These are phyloP conservation scores for Cerastis leucographa DNA, from an alignment of 2,888 invertebrate species.

Conservation along the genomic window DNA sequence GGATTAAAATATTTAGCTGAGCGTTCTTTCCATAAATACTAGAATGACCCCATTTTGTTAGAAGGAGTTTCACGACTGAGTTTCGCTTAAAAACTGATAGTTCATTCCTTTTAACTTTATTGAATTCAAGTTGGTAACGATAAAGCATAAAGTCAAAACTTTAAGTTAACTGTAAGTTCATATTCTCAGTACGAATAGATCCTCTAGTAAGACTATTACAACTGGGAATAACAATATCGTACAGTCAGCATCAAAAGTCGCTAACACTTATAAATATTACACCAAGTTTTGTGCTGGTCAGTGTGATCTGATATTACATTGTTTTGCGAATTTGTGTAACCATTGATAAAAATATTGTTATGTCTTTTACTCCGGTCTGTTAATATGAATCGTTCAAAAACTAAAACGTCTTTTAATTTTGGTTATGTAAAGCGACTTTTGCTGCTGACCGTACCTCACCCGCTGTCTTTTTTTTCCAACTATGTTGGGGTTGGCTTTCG, in stretches of 20 bases:
- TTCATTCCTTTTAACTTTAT: slow-evolving; percentile 43
- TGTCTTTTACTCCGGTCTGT: too few species aligned
- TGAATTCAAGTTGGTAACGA: slow-evolving; percentile 27
- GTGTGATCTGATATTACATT: too few species aligned
- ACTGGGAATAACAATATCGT: background rate
- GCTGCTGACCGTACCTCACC: too few species aligned
- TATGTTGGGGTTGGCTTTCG: background rate
- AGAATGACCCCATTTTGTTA: slow-evolving; percentile 41
- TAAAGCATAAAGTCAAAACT: background rate
- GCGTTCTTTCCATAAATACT: slow-evolving; percentile 25
- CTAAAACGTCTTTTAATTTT: too few species aligned
- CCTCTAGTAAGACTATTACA: background rate
- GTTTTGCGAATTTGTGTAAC: too few species aligned
- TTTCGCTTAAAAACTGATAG: slow-evolving; percentile 37
- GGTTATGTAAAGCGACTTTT: too few species aligned
- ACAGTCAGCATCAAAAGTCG: too few species aligned
- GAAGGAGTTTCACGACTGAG: slow-evolving; percentile 29
- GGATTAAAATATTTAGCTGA: slow-evolving; percentile 23
- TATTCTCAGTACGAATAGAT: background rate
- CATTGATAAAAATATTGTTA: too few species aligned
- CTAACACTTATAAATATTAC: too few species aligned
- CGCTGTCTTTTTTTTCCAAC: background rate
- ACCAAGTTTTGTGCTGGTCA: too few species aligned
- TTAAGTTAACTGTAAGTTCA: slow-evolving; percentile 3
- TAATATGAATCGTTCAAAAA: too few species aligned